Evolutionary conservation across 2,113 vertebrate species (phyloP).

Genomic region (Trogon melanurus): DNA sequence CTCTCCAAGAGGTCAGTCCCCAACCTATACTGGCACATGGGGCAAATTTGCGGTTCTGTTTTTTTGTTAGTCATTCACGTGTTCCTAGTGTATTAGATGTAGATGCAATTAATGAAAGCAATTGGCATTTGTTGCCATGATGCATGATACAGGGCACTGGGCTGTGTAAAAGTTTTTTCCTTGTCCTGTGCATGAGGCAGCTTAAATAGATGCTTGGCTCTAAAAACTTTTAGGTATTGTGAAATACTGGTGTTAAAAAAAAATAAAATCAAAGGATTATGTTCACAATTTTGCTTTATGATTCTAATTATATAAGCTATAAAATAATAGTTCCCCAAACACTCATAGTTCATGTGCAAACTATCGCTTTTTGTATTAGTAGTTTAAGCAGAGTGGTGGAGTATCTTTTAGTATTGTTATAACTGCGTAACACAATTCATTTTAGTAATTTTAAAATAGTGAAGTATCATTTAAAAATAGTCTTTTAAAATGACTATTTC

Average conservation of each 20-base stretch:
- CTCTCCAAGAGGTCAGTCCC: too few species aligned
- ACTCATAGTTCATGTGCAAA: background rate
- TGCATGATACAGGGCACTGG: background rate
- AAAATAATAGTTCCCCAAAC: background rate
- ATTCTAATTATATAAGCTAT: background rate
- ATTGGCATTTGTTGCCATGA: background rate
- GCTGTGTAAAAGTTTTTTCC: background rate
- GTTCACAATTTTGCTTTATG: background rate
- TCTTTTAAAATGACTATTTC: background rate
- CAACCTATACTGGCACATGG: too few species aligned
- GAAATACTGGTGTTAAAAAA: background rate
- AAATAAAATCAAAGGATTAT: background rate
- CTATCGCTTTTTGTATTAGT: background rate
- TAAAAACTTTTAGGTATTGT: background rate
- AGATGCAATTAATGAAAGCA: background rate
- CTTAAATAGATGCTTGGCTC: background rate
- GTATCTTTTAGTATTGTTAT: background rate
- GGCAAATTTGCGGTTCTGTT: too few species aligned
- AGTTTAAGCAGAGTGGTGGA: background rate
- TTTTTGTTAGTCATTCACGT: fast-evolving
- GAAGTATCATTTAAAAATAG: background rate
- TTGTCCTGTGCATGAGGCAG: background rate
- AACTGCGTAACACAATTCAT: background rate
- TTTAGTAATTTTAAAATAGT: background rate
- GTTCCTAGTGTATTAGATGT: background rate